Evolutionary conservation across 2,888 invertebrate genomes (phyloP).

Genomic region (Tetanocera ferruginea): DNA sequence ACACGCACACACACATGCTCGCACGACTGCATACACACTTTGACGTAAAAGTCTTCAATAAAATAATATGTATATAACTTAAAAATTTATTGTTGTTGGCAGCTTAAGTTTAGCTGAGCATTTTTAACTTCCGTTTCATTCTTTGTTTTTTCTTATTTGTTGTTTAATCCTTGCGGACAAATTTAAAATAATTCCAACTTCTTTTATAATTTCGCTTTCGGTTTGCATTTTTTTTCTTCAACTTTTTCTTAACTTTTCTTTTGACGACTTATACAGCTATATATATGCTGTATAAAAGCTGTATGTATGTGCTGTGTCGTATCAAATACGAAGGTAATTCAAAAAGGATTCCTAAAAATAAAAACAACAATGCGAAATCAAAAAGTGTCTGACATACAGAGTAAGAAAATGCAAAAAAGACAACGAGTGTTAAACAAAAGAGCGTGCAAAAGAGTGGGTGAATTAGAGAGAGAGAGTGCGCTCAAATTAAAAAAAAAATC

Average conservation of each 20-base stretch:
- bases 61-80: no score
- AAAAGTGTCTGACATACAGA: background rate
- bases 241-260: background rate
- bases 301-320: slow-evolving; percentile 55
- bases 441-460: background rate
- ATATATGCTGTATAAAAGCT: background rate
- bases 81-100: no score
- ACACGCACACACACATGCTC: background rate
- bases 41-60: background rate
- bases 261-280: background rate
- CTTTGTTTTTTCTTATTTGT: background rate
- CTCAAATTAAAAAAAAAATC: background rate
- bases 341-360: slow-evolving; percentile 18
- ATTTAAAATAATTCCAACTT: background rate
- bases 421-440: background rate
- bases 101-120: no score
- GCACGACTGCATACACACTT: background rate
- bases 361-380: background rate
- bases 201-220: background rate
- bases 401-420: background rate
- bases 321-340: slow-evolving; percentile 37
- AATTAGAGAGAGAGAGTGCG: background rate
- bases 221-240: background rate
- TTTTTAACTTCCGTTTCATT: background rate
- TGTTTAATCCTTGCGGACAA: background rate